Base-by-base conservation (phyloP, 2,797 vertebrate genomes). In the Anguilla anguilla region DNA sequence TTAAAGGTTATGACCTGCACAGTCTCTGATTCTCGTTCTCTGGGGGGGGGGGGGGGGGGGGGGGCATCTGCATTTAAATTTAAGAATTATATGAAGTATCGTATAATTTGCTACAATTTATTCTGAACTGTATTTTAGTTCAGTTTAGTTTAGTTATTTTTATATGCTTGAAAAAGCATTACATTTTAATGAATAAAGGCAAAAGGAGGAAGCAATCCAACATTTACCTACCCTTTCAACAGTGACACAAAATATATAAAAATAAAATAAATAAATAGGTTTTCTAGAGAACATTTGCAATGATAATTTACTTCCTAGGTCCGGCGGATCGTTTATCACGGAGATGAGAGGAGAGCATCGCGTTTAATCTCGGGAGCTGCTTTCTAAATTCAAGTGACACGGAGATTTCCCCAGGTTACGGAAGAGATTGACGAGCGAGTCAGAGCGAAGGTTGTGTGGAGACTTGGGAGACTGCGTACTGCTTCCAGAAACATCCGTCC, bases 321-420 rank as follows among this genome's bases (percentile, higher is more conserved):
- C 90, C 86, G 92, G 92, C 91, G 91, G 89, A 90, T 90, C 92
- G 90, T 96, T 95, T 95, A 92, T 95, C 94, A 95, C 90, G 91
- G 88, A 94, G 93, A 94, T 94, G 94, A 93, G 88, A 91, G 90
- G 55, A 87, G 90, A 91, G 90, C 86, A 90, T 91, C 86, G 55
- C 31, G 89, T 86, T 86, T 91, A 92, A 92, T 92, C 90, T 89
- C 88, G 91, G 91, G 93, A 95, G 90, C 89, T 85, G 86, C 85
- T 90, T 22, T 91, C 90, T 82, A 90, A 84, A 87, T 88, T 83
- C 87, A 91, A 92, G 91, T 94, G 92, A 90, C 92, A 89, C 91
- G 87, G 88, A 88, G 83, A 89, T 93, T 91, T 92, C 90, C 92
- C 92, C 86, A 90, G 90, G 91, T 91, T 92, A 91, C 86, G 31